These are phyloP conservation scores for Micronycteris hirsuta DNA, from an alignment of 2,113 vertebrate genomes.

Conservation along the genomic window DNA sequence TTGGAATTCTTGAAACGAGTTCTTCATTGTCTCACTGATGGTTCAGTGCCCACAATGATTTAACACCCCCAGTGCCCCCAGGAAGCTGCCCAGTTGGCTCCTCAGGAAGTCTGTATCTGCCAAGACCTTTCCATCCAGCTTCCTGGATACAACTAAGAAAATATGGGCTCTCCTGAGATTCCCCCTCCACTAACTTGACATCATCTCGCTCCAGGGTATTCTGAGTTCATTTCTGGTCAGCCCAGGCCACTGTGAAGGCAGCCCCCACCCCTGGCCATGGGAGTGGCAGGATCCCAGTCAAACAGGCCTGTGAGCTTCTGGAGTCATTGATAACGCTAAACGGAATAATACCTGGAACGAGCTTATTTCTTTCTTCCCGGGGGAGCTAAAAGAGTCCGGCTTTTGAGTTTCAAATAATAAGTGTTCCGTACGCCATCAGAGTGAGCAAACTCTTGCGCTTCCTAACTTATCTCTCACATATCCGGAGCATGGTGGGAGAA, in stretches of 20 bases:
- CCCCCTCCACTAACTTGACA: background rate
- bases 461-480: background rate
- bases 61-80: background rate
- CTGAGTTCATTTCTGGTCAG: background rate
- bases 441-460: background rate
- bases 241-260: background rate
- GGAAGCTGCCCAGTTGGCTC: background rate
- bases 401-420: slow-evolving; percentile 2
- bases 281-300: background rate
- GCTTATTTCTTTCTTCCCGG: background rate
- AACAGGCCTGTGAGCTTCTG: background rate
- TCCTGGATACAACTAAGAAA: slow-evolving; percentile 31
- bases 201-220: background rate
- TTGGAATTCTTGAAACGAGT: background rate
- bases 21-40: background rate
- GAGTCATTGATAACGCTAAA: background rate
- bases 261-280: background rate
- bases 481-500: background rate
- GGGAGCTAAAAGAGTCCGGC: background rate
- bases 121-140: background rate
- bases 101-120: background rate
- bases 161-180: background rate
- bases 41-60: background rate
- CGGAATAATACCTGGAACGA: background rate
- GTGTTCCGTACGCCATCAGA: background rate